Evolutionary conservation across 2,113 vertebrate species (phyloP), one percentile per base, ranked within the genome.

Genomic region (Silurus meridionalis): DNA sequence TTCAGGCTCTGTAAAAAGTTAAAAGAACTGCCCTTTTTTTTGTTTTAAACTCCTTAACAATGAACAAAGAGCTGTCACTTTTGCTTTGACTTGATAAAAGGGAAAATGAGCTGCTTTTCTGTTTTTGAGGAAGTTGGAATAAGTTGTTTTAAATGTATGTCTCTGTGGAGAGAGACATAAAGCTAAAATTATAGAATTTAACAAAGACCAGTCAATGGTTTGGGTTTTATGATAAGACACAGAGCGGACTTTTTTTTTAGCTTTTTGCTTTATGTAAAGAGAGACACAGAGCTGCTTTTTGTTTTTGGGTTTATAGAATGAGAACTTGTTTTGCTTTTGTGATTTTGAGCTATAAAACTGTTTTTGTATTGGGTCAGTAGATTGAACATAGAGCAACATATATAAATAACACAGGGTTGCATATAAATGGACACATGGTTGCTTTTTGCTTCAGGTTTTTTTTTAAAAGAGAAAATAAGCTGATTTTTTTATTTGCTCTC

Each of bases 11-110:
- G 8, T 67, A 52, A 52, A 25, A 82, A 10, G 48, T 14, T 57
- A 6, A 19, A 25, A 28, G 81, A 82, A 15, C 21, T 83, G 63
- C 15, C 1, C 10, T 57, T 83, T 83, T 50, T 83, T 83, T 83
- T 48, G 58, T 8, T 55, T 28, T 69, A 8, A n/a, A 21, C 48
- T 67, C 50, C 50, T 28, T 67, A 52, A 64, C 8, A 6, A 66
- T 0, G 14, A n/a, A 82, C 9, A 82, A 50, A 53, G n/a, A 82
- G 61, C 63, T 67, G 46, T 19, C 1, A 1, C 17, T 60, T 63
- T 81, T 13, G 46, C 28, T 52, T 50, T 82, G 46, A 46, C 11
- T 50, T 4, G 46, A 64, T 63, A 63, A 60, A 13, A 50, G 1
- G 11, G 46, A 81, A 2, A 63, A 19, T 5, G 21, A 50, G 9